A percentile compares a stretch with the other conserved stretches of the same genome.
Conservation (phyloP, 2,888 invertebrate species). For the Lymantria monacha region DNA sequence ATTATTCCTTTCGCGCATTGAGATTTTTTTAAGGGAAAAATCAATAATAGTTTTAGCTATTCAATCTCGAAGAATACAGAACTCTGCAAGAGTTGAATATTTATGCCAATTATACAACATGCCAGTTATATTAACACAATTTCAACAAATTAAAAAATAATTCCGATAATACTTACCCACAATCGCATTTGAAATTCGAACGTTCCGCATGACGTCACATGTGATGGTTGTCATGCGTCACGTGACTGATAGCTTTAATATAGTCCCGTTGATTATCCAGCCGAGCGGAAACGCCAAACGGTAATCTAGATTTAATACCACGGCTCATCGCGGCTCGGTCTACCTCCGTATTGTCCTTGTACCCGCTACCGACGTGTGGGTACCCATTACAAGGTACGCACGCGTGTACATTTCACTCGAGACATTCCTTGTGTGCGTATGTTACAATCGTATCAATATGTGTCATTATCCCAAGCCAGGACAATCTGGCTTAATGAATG, state of each 20-base stretch:
- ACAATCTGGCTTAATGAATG: constrained; percentile 1
- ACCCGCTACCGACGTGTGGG: constrained; percentile 22
- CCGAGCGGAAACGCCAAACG: constrained; percentile 71
- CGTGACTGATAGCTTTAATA: constrained; percentile 79
- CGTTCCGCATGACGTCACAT: constrained; percentile 56
- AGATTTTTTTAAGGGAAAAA: no score
- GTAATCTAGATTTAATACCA: constrained; percentile 79
- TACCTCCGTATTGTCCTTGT: constrained; percentile 47
- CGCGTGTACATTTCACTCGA: constrained; percentile 23
- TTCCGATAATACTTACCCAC: no score
- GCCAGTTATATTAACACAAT: no score
- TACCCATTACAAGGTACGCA: constrained; percentile 13
- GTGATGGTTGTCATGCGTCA: constrained; percentile 60
- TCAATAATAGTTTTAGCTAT: constrained; percentile 6
- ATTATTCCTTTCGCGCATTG: no score
- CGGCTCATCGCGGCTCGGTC: constrained; percentile 61
- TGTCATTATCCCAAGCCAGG: constrained; percentile 5
- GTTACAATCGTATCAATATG: constrained; percentile 8
- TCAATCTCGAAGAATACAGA: no score
- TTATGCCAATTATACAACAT: no score
- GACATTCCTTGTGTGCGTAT: constrained; percentile 15
- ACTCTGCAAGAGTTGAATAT: no score
- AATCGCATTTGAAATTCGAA: constrained; percentile 46
- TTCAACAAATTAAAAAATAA: no score
- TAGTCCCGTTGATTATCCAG: constrained; percentile 76